These are phyloP conservation scores for Drosophila stalkeri DNA, from an alignment of 2,888 invertebrate genomes.

Conservation along the genomic window DNA sequence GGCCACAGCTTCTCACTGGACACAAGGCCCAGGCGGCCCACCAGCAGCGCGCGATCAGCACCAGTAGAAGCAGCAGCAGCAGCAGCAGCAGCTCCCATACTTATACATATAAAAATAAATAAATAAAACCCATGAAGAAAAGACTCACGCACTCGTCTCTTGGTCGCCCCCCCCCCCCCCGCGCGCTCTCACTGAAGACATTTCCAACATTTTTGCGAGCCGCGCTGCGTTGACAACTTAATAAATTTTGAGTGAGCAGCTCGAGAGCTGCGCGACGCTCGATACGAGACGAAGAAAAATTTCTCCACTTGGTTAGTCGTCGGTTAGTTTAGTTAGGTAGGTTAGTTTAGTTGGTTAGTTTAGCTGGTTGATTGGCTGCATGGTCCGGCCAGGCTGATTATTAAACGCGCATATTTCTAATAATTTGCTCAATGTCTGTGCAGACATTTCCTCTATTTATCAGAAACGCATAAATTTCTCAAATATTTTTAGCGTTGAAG, in stretches of 20 bases:
- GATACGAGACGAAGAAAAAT: slow-evolving; percentile 24
- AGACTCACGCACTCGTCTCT: slow-evolving; percentile 25
- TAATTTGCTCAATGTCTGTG: slow-evolving; percentile 66
- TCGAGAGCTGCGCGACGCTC: slow-evolving; percentile 14
- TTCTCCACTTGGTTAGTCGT: slow-evolving; percentile 42
- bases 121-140: slow-evolving; percentile 1
- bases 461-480: slow-evolving; percentile 78
- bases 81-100: slow-evolving; percentile 18
- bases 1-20: slow-evolving; percentile 58
- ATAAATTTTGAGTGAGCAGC: slow-evolving; percentile 72
- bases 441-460: slow-evolving; percentile 77
- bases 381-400: slow-evolving; percentile 53
- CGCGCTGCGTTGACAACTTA: slow-evolving; percentile 72
- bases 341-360: slow-evolving; percentile 33
- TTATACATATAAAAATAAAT: not conserved
- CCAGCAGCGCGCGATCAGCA: slow-evolving; percentile 51
- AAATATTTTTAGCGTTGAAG: slow-evolving; percentile 66
- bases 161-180: not conserved
- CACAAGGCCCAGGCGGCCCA: slow-evolving; percentile 45
- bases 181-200: slow-evolving; percentile 34
- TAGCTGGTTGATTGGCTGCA: slow-evolving; percentile 34
- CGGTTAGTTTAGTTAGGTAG: slow-evolving; percentile 30
- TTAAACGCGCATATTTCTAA: slow-evolving; percentile 79
- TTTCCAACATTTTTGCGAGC: slow-evolving; percentile 73
- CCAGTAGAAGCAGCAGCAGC: slow-evolving; percentile 15